phyloP scores from a whole-genome alignment of 2,888 invertebrate species.

The Drosophila tripunctata region DNA sequence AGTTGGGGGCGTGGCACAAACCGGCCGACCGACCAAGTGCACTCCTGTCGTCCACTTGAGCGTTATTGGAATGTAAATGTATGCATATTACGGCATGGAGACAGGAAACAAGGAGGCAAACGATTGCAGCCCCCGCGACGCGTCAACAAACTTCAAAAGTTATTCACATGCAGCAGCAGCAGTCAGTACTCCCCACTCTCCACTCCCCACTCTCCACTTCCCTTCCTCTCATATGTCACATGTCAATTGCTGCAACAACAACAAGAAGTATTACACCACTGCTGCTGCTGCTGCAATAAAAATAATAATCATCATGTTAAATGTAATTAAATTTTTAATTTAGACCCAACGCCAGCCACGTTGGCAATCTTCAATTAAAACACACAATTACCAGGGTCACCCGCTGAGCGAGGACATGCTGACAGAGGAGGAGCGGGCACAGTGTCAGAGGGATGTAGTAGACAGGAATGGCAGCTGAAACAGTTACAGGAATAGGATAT shows the following conservation, averaged over 20 bases:
- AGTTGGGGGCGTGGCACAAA: constrained; percentile 36
- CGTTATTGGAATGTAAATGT: constrained; percentile 82
- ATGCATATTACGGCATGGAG: constrained; percentile 69
- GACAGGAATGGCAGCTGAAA: background rate
- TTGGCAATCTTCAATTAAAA: constrained; percentile 76
- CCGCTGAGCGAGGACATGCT: constrained; percentile 42
- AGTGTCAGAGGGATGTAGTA: background rate
- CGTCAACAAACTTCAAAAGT: constrained; percentile 71
- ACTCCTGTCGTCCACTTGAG: constrained; percentile 75
- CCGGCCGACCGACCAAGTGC: constrained; percentile 60
- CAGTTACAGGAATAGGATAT: constrained; percentile 71
- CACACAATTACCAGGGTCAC: constrained; percentile 68
- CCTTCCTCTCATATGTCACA: constrained; percentile 3
- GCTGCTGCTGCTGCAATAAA: constrained; percentile 34
- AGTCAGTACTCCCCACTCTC: background rate
- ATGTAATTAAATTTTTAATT: constrained; percentile 80
- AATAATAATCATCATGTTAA: constrained; percentile 68
- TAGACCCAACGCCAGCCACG: constrained; percentile 54
- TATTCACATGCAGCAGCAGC: constrained; percentile 59
- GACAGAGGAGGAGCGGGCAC: background rate
- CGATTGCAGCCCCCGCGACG: constrained; percentile 30
- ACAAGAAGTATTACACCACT: constrained; percentile 20
- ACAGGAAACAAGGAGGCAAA: constrained; percentile 1
- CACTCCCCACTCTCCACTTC: background rate
- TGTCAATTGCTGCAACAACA: constrained; percentile 27